Base-by-base conservation (phyloP, 1,140 invertebrate species). In the Himalopsyche phryganea region DNA sequence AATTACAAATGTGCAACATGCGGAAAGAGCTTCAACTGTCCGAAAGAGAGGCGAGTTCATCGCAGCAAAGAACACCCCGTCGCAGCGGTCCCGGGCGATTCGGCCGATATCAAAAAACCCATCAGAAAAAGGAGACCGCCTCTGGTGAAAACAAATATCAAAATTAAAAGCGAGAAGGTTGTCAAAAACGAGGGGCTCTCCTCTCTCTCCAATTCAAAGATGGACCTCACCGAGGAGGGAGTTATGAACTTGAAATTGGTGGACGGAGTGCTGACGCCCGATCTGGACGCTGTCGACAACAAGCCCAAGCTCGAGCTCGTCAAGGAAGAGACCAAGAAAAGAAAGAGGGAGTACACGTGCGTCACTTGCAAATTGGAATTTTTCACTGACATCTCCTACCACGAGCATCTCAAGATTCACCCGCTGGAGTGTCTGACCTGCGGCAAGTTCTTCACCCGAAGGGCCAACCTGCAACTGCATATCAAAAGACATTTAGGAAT, bases 401-500 rank as follows among this genome's bases (percentile, higher is more conserved):
- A 87, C 58, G 78, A 79, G 1, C 89, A 91, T 69, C 72, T 90
- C 4, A 87, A 86, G 61, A 81, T 87, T 35, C 89, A 91, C 71
- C 90, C 89, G 0, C 77, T 91, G 15, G 87, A 90, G 68, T 91
- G 90, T 65, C 79, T 83, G 17, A 84, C 86, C 20, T 91, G 89
- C 67, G 87, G 88, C 5, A 90, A 90, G 68, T 86, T 84, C 63
- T 91, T 90, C 71, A 85, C 82, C 67, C 77, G 85, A 9, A 79
- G 84, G 62, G 83, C 84, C 19, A 88, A 89, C 71, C 82, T 90
- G 35, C 84, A 85, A 6, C 68, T 89, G 7, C 90, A 92, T 66
- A 79, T 89, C 66, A 89, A 88, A 66, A 84, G 86, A 1, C 89
- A 92, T 73, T 68, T 90, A 32, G 86, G 87, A 11, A 87, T 91